A percentile compares a stretch with the other conserved stretches of the same genome.
phyloP scores from a whole-genome alignment of 2,113 vertebrate species.

The Pseudorectes ferrugineus region DNA sequence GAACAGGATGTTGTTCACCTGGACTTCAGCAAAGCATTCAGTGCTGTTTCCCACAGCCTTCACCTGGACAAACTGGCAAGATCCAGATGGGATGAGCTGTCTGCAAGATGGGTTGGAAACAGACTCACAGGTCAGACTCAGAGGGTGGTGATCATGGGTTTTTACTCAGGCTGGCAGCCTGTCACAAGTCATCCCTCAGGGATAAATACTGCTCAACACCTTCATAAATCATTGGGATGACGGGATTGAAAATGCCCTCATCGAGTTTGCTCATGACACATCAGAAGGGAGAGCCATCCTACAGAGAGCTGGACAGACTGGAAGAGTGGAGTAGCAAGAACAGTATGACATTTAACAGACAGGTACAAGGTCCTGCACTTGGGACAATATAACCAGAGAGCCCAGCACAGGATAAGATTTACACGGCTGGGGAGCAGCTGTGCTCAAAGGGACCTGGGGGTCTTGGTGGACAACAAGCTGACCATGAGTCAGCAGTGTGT shows the following conservation, averaged over 20 bases:
- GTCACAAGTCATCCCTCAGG: not conserved
- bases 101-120: not conserved
- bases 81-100: not conserved
- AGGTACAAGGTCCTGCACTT: not conserved
- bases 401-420: not conserved
- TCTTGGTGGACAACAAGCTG: not conserved
- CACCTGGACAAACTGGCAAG: not conserved
- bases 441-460: not conserved
- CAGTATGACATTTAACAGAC: not conserved
- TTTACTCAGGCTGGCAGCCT: not conserved
- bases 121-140: fast-evolving
- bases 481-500: fast-evolving
- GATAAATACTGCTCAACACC: not conserved
- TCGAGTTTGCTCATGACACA: not conserved
- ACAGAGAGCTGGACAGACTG: not conserved
- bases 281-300: not conserved
- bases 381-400: not conserved
- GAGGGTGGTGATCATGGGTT: not conserved
- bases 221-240: not conserved
- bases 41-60: not conserved
- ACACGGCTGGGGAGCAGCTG: not conserved
- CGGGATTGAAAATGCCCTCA: not conserved
- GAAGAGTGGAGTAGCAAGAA: not conserved
- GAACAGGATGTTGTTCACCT: not conserved
- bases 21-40: not conserved